Base-by-base conservation (phyloP, 2,888 invertebrate species). In the Diploptera punctata region DNA sequence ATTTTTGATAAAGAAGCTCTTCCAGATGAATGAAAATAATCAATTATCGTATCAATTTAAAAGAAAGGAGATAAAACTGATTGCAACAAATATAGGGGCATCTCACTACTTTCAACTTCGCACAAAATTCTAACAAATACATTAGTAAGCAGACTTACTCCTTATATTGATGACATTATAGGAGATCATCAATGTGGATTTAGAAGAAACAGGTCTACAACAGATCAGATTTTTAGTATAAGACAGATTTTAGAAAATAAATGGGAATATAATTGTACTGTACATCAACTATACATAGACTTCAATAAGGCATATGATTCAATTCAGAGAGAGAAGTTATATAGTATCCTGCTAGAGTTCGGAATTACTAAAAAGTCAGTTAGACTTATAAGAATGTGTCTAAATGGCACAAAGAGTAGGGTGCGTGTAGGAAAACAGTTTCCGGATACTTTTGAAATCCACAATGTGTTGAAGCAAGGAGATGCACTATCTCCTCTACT, bases 61-160 rank as follows among this genome's bases (percentile, higher is more conserved):
- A 61, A 61, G n/a, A 61, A 61, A n/a, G 33, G 38, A 31, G 26
- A 54, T 26, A 54, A 26, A 54, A 19, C 19, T 9, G 49, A 49
- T 18, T 49, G 19, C 18, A 49, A 49, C 19, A 49, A 49, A n/a
- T 49, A 49, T 19, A n/a, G 49, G 19, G 54, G 54, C 9, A 54
- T 54, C 13, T 10, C 21, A 24, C 54, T 54, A 1, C 16, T 33
- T 31, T 29, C 16, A 16, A 31, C 33, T 16, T 13, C 29, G n/a
- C 31, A 61, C n/a, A 61, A 61, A 54, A 54, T 54, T 10, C 26
- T 54, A 3, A 13, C 21, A 4, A 54, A 54, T 26, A 54, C 26
- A 18, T 19, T 49, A 9, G 5, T 54, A n/a, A 13, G 10, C 5
- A 47, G 47, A n/a, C 47, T 47, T 13, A 47, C 13, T n/a, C 47